These are phyloP conservation scores for Acrocyrtus sp. DNA, from an alignment of 2,888 invertebrate genomes.

Conservation along the genomic window DNA sequence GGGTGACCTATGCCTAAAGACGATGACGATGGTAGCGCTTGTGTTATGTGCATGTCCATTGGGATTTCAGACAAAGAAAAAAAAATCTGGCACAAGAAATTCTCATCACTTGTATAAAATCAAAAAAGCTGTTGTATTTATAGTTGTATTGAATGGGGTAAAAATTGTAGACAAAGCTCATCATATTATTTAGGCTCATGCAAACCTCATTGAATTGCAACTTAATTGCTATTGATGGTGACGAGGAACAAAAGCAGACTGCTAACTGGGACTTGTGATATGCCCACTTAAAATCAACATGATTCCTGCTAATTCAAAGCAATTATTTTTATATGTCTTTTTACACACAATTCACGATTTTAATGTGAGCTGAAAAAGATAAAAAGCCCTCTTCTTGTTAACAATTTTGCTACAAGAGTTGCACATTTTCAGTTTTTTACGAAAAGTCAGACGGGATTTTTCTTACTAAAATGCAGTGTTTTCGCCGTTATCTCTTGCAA, in stretches of 20 bases:
- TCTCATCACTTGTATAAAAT: too few relatives aligned
- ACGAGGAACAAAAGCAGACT: not conserved
- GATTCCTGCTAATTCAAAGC: not conserved
- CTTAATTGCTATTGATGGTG: not conserved
- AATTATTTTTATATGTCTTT: not conserved
- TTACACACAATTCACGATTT: too few relatives aligned
- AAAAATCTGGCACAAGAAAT: too few relatives aligned
- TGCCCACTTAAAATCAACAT: not conserved
- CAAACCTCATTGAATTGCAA: not conserved
- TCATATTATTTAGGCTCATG: too few relatives aligned
- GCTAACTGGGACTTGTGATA: too few relatives aligned
- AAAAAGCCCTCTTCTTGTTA: not conserved
- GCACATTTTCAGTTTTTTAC: not conserved
- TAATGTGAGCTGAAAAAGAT: not conserved
- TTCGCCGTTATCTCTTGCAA: not conserved
- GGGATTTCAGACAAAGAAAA: too few relatives aligned
- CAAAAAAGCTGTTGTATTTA: too few relatives aligned
- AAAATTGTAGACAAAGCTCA: too few relatives aligned
- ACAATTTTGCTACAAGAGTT: not conserved
- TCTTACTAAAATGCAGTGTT: too few relatives aligned
- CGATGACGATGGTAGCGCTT: too few relatives aligned
- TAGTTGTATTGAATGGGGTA: too few relatives aligned
- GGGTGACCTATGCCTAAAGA: not conserved
- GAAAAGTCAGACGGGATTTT: not conserved
- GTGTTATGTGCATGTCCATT: too few relatives aligned